phyloP scores from a whole-genome alignment of 1,140 invertebrate species.

The Arctopsyche grandis region DNA sequence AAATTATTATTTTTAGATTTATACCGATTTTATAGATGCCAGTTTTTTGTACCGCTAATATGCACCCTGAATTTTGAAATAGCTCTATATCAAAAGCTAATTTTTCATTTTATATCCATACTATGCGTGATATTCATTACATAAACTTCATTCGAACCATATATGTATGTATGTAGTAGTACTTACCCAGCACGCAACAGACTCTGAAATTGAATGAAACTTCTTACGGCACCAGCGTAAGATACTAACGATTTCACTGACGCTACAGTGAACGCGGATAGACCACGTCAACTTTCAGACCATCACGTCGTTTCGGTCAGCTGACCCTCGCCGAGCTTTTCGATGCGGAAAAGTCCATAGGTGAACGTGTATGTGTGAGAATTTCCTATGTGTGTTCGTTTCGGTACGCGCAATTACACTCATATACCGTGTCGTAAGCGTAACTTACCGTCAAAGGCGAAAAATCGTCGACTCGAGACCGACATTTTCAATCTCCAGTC shows the following conservation, averaged over 20 bases:
- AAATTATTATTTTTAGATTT: too few species aligned
- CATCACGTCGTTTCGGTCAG: conserved; percentile 1
- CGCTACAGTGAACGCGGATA: not conserved
- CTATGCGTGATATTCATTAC: too few species aligned
- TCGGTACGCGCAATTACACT: conserved; percentile 2
- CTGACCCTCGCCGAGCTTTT: not conserved
- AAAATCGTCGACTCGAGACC: conserved; percentile 20
- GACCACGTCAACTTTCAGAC: not conserved
- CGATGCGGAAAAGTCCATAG: not conserved
- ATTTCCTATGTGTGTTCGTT: not conserved
- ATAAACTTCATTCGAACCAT: too few species aligned
- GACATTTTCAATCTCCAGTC: conserved; percentile 19
- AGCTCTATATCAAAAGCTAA: too few species aligned
- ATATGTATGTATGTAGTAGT: too few species aligned
- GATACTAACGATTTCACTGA: not conserved
- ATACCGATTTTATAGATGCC: too few species aligned
- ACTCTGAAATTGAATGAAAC: too few species aligned
- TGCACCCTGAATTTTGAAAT: too few species aligned
- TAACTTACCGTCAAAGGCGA: conserved; percentile 32
- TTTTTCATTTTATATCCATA: too few species aligned
- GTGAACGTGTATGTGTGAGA: not conserved
- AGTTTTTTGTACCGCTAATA: too few species aligned
- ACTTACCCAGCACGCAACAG: too few species aligned
- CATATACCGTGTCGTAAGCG: not conserved
- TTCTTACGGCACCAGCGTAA: too few species aligned